Evolutionary conservation across 2,888 invertebrate species (phyloP).

Genomic region (Cecidostiba fungosa): DNA sequence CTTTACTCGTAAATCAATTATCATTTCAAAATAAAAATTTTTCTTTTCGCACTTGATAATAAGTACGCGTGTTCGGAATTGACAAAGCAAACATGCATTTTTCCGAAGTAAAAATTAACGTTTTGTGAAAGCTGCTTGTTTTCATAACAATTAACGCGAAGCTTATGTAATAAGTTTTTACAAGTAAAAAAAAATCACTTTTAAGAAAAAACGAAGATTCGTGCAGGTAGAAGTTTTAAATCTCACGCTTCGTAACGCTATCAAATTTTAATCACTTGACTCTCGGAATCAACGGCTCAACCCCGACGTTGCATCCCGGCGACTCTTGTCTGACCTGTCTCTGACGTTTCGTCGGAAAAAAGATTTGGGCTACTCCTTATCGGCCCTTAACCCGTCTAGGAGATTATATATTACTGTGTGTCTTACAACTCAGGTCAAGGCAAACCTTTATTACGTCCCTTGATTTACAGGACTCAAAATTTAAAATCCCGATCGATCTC

Average conservation of each 20-base stretch:
- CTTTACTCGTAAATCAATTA: conserved; percentile 7
- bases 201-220: neutral
- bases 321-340: neutral
- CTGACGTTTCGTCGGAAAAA: neutral
- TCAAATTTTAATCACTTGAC: neutral
- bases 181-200: neutral
- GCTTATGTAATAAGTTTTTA: neutral
- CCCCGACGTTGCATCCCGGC: neutral
- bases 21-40: conserved; percentile 16
- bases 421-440: neutral
- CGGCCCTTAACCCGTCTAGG: neutral
- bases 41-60: neutral
- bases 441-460: neutral
- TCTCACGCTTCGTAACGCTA: neutral
- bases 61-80: neutral
- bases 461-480: neutral
- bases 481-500: neutral
- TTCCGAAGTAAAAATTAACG: neutral
- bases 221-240: neutral
- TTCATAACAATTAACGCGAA: conserved; percentile 7
- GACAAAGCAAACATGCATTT: neutral
- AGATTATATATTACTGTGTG: neutral
- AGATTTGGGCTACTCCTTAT: neutral
- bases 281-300: neutral
- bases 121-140: neutral